These are phyloP conservation scores for Pelochelys cantorii DNA, from an alignment of 2,797 vertebrate genomes.

Conservation along the genomic window DNA sequence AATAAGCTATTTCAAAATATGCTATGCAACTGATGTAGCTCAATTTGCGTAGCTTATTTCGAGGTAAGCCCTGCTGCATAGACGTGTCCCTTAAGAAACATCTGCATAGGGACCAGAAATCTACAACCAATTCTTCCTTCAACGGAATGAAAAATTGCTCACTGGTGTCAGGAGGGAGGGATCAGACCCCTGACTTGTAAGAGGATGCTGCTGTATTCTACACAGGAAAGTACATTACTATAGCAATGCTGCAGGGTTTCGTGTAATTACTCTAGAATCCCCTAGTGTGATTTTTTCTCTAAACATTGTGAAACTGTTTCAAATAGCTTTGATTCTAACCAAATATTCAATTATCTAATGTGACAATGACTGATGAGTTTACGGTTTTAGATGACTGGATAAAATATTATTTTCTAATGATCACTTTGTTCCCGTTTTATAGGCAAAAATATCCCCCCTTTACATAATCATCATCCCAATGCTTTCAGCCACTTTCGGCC, in stretches of 20 bases:
- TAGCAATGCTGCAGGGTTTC: background rate
- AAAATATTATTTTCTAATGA: background rate
- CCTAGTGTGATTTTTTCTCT: background rate
- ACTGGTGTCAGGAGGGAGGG: background rate
- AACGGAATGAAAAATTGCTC: background rate
- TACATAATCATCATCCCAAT: background rate
- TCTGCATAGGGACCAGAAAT: slow-evolving; percentile 9
- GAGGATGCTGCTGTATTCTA: background rate
- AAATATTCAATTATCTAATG: background rate
- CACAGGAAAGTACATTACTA: background rate
- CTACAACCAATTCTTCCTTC: background rate
- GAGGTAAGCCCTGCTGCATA: no score
- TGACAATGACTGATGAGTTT: background rate
- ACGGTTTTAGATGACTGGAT: background rate
- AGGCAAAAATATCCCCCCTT: background rate
- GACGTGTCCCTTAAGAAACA: background rate
- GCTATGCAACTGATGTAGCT: no score
- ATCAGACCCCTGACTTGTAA: background rate
- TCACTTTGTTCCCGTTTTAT: background rate
- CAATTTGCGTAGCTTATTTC: no score
- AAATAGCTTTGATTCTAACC: background rate
- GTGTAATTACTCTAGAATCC: background rate
- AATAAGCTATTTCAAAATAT: no score
- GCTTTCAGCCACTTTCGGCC: background rate
- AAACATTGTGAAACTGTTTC: background rate